Base-by-base conservation (phyloP, 2,888 invertebrate genomes). In the Listrodromus nycthemerus region DNA sequence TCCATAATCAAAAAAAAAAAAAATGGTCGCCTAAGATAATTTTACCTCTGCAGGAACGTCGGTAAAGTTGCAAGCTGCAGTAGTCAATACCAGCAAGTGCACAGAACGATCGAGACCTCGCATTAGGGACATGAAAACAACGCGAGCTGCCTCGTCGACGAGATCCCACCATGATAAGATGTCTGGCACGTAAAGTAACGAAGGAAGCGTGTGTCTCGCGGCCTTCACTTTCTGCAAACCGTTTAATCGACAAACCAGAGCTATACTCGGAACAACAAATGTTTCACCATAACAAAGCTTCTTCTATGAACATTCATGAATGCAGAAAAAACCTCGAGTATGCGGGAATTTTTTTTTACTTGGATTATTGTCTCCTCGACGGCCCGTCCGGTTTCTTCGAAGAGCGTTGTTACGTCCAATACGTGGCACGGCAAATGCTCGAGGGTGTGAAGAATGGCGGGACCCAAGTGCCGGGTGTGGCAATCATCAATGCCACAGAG, bases 351-450 rank as follows among this genome's bases (percentile, higher is more conserved):
- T 37, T 37, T 27, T 50, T 70, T 79, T 10, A 96, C 96, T 94
- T 97, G 96, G 89, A 97, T 96, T 86, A 97, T 95, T 19, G 97
- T 95, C 93, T 98, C 97, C 91, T 98, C 97, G 19, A 96, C 96
- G 0, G 96, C 95, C 88, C 95, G 95, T 2, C 95, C 95, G 7
- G 95, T 95, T 82, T 95, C 95, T 33, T 95, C 95, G 90, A 95
- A 96, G 73, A 97, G 91, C 0, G 95, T 95, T 3, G 96, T 94
- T 77, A 97, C 94, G 89, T 96, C 96, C 76, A 97, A 94, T 50
- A 96, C 95, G 89, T 96, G 95, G 50, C 96, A 95, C 27, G 96
- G 95, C 87, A 96, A 95, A 88, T 95, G 96, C 91, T 98, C 98
- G 90, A 98, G 94, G 61, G 95, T 94, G 86, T 97, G 96, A 7